Percentiles rank a stretch among this genome's conserved stretches.
Conservation (phyloP, 2,113 vertebrate genomes). For the Nesogale talazaci region DNA sequence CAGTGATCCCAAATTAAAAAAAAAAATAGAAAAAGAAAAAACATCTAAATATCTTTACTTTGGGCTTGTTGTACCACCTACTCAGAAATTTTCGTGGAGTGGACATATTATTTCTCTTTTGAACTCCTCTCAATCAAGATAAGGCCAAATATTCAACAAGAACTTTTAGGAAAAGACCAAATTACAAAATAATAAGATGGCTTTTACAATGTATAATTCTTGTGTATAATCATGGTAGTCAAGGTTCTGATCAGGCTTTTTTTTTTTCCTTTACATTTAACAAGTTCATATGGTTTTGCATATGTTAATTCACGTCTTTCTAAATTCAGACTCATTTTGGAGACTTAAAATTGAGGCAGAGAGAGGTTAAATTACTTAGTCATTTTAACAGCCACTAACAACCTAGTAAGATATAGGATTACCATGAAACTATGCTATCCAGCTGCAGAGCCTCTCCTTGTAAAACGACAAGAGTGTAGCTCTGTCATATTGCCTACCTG, state of each 20-base stretch:
- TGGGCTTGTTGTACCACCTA: neutral
- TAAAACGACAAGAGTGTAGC: rapidly evolving
- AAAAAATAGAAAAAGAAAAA: too few relatives aligned
- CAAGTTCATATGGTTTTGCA: neutral
- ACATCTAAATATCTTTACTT: neutral
- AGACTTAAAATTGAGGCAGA: too few relatives aligned
- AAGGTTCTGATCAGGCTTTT: neutral
- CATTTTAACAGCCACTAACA: neutral
- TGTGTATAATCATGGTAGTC: rapidly evolving
- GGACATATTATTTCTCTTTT: neutral
- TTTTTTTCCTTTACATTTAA: neutral
- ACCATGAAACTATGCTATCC: too few relatives aligned
- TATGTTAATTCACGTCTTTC: neutral
- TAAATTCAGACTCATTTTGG: neutral
- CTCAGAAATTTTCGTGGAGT: neutral
- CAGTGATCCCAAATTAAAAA: too few relatives aligned
- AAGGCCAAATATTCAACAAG: neutral
- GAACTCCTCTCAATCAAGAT: neutral
- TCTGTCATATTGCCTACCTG: neutral
- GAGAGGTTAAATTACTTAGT: neutral
- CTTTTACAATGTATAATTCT: rapidly evolving
- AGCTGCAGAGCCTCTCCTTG: rapidly evolving
- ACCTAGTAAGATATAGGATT: rapidly evolving
- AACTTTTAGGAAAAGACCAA: too few relatives aligned
- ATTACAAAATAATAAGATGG: neutral